These are phyloP conservation scores for Molothrus aeneus DNA, from an alignment of 2,797 vertebrate genomes.

Conservation along the genomic window DNA sequence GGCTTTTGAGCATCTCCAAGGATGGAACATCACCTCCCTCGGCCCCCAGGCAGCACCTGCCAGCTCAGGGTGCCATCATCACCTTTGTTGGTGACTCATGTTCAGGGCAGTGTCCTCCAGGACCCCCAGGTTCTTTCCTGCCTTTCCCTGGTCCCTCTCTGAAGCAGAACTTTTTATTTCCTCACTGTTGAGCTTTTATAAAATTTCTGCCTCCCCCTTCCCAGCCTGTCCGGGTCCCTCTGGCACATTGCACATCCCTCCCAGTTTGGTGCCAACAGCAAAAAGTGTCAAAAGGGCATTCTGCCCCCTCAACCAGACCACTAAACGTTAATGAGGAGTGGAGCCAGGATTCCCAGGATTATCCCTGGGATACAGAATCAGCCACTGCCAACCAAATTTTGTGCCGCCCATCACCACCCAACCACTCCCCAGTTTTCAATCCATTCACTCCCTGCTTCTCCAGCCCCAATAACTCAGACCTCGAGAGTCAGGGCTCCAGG, in stretches of 20 bases:
- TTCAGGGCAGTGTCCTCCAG: background rate
- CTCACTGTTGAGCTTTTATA: background rate
- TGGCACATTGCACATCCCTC: background rate
- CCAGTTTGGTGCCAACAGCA: background rate
- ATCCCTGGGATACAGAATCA: background rate
- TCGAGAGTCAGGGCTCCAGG: background rate
- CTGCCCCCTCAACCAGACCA: background rate
- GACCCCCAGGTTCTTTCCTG: background rate
- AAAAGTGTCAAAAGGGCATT: background rate
- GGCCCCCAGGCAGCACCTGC: no score
- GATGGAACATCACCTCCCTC: background rate
- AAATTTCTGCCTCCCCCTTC: background rate
- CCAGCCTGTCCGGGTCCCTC: background rate
- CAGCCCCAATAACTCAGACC: background rate
- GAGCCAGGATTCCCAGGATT: background rate
- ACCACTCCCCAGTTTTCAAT: background rate
- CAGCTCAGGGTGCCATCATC: background rate
- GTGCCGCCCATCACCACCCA: background rate
- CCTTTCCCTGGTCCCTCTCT: background rate
- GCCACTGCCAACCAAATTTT: rapidly evolving
- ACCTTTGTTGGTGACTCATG: background rate
- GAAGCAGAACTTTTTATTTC: background rate
- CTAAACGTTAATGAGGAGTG: no score
- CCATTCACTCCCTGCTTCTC: background rate
- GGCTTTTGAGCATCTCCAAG: background rate